These are phyloP conservation scores for Araneus ventricosus DNA, from an alignment of 1,140 invertebrate genomes.

Conservation along the genomic window DNA sequence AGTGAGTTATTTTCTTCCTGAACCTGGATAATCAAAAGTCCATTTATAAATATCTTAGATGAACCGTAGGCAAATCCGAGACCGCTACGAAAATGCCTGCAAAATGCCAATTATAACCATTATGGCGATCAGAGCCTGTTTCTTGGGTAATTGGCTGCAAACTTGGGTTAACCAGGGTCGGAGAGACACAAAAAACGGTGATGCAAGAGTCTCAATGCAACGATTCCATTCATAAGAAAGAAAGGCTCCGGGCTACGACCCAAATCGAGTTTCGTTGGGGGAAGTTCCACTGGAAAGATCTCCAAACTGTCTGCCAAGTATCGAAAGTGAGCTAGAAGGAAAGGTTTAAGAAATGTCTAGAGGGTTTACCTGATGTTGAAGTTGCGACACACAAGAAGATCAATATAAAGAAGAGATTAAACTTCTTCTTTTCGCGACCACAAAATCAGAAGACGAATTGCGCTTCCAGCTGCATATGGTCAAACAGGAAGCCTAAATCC, in stretches of 20 bases:
- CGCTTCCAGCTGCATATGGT: too few relatives aligned
- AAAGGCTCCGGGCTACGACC: conserved; percentile 24
- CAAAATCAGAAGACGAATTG: too few relatives aligned
- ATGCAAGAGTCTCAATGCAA: not conserved
- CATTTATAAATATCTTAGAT: not conserved
- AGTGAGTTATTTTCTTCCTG: too few relatives aligned
- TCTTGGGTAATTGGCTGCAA: not conserved
- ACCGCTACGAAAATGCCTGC: not conserved
- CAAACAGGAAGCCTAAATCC: too few relatives aligned
- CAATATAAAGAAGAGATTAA: too few relatives aligned
- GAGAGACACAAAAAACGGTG: not conserved
- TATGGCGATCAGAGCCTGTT: not conserved
- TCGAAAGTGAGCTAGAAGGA: not conserved
- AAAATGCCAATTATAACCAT: conserved; percentile 44
- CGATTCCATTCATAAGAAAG: conserved; percentile 7
- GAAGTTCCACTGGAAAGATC: not conserved
- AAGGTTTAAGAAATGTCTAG: too few relatives aligned
- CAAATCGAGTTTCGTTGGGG: conserved; percentile 2
- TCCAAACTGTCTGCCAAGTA: not conserved
- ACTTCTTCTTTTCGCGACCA: too few relatives aligned
- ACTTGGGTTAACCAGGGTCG: conserved; percentile 32
- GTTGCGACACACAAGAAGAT: too few relatives aligned
- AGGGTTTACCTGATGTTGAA: too few relatives aligned
- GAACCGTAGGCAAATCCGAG: not conserved
- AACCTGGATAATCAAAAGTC: not conserved